Evolutionary conservation across 2,888 invertebrate species (phyloP).

Genomic region (Perizoma affinitatum): DNA sequence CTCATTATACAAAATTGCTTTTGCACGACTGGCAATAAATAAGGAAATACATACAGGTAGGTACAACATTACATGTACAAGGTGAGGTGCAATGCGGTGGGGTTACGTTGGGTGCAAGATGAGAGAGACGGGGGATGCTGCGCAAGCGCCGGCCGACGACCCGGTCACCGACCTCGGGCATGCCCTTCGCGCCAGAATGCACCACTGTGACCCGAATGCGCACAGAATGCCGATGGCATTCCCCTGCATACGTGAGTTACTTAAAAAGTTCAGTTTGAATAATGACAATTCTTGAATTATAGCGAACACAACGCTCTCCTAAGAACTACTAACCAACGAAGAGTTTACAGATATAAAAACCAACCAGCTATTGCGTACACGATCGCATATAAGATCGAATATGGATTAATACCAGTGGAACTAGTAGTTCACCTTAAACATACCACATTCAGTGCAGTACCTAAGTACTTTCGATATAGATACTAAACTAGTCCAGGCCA

Average conservation of each 20-base stretch:
- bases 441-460: conserved; percentile 13
- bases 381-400: not conserved
- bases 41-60: conserved; percentile 41
- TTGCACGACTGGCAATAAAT: conserved; percentile 34
- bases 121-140: conserved; percentile 42
- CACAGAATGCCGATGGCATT: conserved; percentile 1
- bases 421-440: conserved; percentile 19
- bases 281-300: too few species aligned
- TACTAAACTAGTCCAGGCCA: conserved; percentile 20
- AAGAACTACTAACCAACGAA: too few species aligned
- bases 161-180: conserved; percentile 61
- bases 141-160: conserved; percentile 55
- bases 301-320: too few species aligned
- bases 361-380: not conserved
- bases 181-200: conserved; percentile 50
- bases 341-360: not conserved
- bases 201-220: conserved; percentile 38
- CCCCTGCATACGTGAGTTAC: not conserved
- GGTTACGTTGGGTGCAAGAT: conserved; percentile 8
- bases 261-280: not conserved
- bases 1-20: conserved; percentile 31
- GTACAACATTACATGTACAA: conserved; percentile 31
- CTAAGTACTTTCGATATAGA: conserved; percentile 21
- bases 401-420: conserved; percentile 4
- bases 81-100: conserved; percentile 45